Conservation (phyloP, 2,113 vertebrate species). For the Scomber scombrus region DNA sequence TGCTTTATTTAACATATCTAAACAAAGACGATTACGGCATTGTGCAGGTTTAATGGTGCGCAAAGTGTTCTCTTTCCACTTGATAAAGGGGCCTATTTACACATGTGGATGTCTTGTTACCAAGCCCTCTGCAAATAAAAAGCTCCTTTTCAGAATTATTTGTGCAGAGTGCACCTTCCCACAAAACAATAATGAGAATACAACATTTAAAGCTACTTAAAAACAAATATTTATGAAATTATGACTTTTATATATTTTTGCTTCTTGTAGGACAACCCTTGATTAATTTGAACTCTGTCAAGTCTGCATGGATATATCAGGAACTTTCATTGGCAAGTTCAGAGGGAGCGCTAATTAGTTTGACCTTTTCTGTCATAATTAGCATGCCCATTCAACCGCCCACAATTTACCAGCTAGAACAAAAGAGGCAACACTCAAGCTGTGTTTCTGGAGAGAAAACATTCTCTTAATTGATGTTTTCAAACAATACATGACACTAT, state of each 20-base stretch:
- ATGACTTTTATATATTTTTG: slow-evolving; percentile 20
- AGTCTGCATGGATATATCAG: slow-evolving; percentile 56
- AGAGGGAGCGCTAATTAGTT: slow-evolving; percentile 85
- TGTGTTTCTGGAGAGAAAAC: slow-evolving; percentile 51
- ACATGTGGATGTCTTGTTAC: slow-evolving; percentile 35
- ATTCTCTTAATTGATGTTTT: slow-evolving; percentile 60
- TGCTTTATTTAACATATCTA: slow-evolving; percentile 86
- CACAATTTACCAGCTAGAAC: slow-evolving; percentile 79
- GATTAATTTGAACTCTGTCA: slow-evolving; percentile 78
- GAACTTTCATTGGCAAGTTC: slow-evolving; percentile 75
- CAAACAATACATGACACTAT: slow-evolving; percentile 36
- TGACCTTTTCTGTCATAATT: slow-evolving; percentile 86
- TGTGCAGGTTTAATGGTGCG: slow-evolving; percentile 80
- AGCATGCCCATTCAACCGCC: slow-evolving; percentile 76
- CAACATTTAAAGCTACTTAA: background rate
- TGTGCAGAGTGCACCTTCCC: background rate
- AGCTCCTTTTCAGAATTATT: slow-evolving; percentile 17
- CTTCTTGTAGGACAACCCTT: slow-evolving; percentile 33
- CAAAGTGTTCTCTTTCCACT: slow-evolving; percentile 71
- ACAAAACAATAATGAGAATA: slow-evolving; percentile 19
- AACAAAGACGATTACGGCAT: slow-evolving; percentile 83
- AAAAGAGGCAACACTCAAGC: slow-evolving; percentile 65
- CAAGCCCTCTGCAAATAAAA: slow-evolving; percentile 55
- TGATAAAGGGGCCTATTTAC: slow-evolving; percentile 70
- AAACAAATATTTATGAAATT: background rate